Percentiles rank a stretch among this genome's conserved stretches.
These are phyloP conservation scores for rabbit (Oryctolagus cuniculus) DNA, from an alignment of 2,113 vertebrate species.

Conservation along the genomic window mOryCun1.1 NC_091434.1:129235501-129236000, in stretches of 20 bases:
- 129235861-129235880: background rate
- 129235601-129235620: background rate
- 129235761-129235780: background rate
- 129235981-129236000: background rate
- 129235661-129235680: no score
- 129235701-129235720: background rate
- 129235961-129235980: background rate
- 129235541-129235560: background rate
- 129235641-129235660: no score
- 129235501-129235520: background rate
- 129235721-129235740: background rate
- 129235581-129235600: background rate
- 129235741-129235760: background rate
- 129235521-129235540: background rate
- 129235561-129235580: background rate
- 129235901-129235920: background rate
- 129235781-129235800: background rate
- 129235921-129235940: background rate
- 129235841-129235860: background rate
- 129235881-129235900: background rate
- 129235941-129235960: background rate
- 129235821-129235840: background rate
- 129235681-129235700: background rate
- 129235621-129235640: background rate
- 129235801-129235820: conserved; percentile 8